Evolutionary conservation across 2,113 vertebrate genomes (phyloP).

Genomic region (Syrrhaptes paradoxus): DNA sequence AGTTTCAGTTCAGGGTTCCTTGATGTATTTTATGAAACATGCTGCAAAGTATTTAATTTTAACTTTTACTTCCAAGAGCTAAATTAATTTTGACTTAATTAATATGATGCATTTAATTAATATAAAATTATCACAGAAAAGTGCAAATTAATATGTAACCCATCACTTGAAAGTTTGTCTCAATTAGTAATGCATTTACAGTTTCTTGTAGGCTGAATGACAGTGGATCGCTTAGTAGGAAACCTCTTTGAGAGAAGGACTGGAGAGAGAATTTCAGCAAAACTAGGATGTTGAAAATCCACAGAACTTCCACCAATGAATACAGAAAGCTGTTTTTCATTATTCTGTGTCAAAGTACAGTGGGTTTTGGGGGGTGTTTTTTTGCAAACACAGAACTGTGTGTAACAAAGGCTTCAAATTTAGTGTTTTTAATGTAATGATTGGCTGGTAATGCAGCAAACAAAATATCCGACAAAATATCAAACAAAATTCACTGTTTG

Average conservation of each 20-base stretch:
- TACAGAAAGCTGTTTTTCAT: neutral
- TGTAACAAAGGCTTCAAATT: neutral
- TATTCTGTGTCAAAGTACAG: neutral
- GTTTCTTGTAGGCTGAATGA: neutral
- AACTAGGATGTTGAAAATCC: neutral
- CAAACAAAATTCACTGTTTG: too few relatives aligned
- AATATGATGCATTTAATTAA: conserved; percentile 42
- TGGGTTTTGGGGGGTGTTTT: too few relatives aligned
- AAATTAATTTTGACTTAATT: conserved; percentile 64
- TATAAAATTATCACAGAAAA: conserved; percentile 49
- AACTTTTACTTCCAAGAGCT: conserved; percentile 29
- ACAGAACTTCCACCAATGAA: neutral
- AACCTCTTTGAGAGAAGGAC: neutral
- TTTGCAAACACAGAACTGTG: neutral
- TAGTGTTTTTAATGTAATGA: neutral
- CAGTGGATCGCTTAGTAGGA: neutral
- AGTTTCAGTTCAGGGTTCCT: neutral
- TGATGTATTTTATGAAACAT: neutral
- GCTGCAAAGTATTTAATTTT: conserved; percentile 28
- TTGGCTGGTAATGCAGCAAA: neutral
- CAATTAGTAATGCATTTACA: conserved; percentile 16
- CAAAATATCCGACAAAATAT: neutral
- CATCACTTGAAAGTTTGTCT: conserved; percentile 45
- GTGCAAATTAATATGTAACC: conserved; percentile 52
- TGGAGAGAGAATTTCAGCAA: neutral